Percentiles rank a stretch among this genome's conserved stretches.
phyloP scores from a whole-genome alignment of 2,888 invertebrate species.

The Adelphocoris suturalis region DNA sequence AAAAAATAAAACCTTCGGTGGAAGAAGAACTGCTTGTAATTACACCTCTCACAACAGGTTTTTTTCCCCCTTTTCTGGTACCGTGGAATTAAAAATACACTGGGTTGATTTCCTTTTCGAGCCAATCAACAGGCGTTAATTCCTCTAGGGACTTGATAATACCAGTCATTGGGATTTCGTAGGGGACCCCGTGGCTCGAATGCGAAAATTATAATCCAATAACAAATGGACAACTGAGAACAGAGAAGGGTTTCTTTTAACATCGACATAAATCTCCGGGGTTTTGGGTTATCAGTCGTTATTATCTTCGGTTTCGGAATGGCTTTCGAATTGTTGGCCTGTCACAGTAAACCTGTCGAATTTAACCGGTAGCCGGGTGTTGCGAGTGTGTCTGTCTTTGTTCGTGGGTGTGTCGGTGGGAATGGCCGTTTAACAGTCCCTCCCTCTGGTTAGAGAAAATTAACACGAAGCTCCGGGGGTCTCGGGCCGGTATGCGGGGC shows the following conservation, averaged over 20 bases:
- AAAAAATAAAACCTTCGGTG: background rate
- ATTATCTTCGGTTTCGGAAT: constrained; percentile 21
- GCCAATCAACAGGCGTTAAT: constrained; percentile 24
- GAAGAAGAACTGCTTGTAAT: constrained; percentile 22
- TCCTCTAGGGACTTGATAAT: background rate
- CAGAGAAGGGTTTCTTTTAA: constrained; percentile 8
- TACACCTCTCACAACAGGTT: background rate
- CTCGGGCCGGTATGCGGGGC: background rate
- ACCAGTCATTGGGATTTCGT: background rate
- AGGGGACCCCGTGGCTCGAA: background rate
- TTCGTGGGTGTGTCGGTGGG: background rate
- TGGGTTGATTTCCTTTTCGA: background rate
- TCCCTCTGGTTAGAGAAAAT: constrained; percentile 33
- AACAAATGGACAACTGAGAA: background rate
- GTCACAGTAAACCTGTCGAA: constrained; percentile 17
- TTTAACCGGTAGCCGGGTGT: constrained; percentile 24
- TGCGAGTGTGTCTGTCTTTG: background rate
- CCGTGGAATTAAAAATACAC: too few relatives aligned
- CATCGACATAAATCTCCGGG: constrained; percentile 2
- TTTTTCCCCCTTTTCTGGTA: background rate
- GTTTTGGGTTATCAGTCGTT: background rate
- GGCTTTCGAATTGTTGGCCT: constrained; percentile 8
- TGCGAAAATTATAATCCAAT: constrained; percentile 10
- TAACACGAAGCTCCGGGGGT: background rate
- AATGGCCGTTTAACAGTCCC: constrained; percentile 14